phyloP scores from a whole-genome alignment of 2,113 vertebrate genomes.

The Dissostichus mawsoni region DNA sequence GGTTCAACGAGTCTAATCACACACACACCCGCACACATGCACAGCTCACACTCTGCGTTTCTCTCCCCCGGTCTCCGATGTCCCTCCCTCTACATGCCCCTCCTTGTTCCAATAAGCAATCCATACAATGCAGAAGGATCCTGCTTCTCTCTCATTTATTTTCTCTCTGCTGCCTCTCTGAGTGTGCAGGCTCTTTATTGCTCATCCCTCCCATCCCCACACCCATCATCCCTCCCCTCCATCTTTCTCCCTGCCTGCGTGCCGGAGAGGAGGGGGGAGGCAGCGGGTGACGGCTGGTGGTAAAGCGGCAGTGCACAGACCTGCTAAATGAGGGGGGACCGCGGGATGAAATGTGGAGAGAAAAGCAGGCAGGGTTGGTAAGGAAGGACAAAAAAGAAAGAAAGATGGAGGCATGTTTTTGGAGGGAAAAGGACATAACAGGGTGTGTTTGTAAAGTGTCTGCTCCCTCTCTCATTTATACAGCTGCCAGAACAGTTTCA shows the following conservation, averaged over 20 bases:
- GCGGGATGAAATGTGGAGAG: slow-evolving; percentile 47
- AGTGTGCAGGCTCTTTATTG: slow-evolving; percentile 72
- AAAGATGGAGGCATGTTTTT: not conserved
- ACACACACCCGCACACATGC: slow-evolving; percentile 37
- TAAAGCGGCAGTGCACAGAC: slow-evolving; percentile 55
- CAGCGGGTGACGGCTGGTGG: slow-evolving; percentile 56
- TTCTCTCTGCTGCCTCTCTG: slow-evolving; percentile 57
- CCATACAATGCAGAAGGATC: slow-evolving; percentile 63
- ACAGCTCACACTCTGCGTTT: slow-evolving; percentile 37
- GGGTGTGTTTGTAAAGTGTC: not conserved
- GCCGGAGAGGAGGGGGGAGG: slow-evolving; percentile 35
- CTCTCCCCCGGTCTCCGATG: slow-evolving; percentile 22
- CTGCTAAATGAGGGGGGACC: slow-evolving; percentile 55
- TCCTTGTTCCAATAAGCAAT: slow-evolving; percentile 63
- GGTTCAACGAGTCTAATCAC: slow-evolving; percentile 57
- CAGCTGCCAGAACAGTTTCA: slow-evolving; percentile 39
- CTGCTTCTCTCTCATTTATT: slow-evolving; percentile 40
- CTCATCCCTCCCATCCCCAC: slow-evolving; percentile 62
- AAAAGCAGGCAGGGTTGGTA: not conserved
- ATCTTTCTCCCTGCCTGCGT: slow-evolving; percentile 49
- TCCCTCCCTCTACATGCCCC: slow-evolving; percentile 69
- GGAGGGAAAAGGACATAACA: not conserved
- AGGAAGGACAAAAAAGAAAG: slow-evolving; percentile 15
- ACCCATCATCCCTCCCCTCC: slow-evolving; percentile 56
- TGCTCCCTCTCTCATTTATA: slow-evolving; percentile 30